phyloP scores from a whole-genome alignment of 1,140 invertebrate species.

The Fopius arisanus region DNA sequence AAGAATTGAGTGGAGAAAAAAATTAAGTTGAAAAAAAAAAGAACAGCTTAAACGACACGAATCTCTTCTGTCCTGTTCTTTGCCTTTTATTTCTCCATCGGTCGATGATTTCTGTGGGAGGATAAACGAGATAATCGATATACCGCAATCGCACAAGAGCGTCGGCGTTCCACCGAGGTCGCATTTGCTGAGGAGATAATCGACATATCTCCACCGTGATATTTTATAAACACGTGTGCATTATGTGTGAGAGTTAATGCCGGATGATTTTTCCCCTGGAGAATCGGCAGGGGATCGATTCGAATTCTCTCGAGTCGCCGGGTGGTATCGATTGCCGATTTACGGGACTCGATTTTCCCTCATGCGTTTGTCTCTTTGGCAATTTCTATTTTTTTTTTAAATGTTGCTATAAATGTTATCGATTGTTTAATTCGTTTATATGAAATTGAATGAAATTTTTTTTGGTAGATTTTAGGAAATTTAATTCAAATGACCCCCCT shows the following conservation, averaged over 20 bases:
- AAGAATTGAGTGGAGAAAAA: not conserved
- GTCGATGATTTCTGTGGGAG: slow-evolving; percentile 17
- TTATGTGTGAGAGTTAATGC: not conserved
- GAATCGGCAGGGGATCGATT: not conserved
- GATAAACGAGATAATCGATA: slow-evolving; percentile 21
- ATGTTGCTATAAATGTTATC: too few relatives aligned
- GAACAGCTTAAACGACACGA: slow-evolving; percentile 2
- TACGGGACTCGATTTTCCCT: too few relatives aligned
- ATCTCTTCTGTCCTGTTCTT: not conserved
- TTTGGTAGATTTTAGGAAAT: too few relatives aligned
- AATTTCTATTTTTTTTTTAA: too few relatives aligned
- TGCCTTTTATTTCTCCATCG: slow-evolving; percentile 14
- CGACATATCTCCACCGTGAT: not conserved
- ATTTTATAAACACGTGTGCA: slow-evolving; percentile 2
- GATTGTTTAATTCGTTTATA: too few relatives aligned
- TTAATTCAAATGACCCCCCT: too few relatives aligned
- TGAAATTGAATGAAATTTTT: too few relatives aligned
- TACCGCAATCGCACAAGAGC: slow-evolving; percentile 15
- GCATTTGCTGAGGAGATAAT: not conserved
- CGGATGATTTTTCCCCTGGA: not conserved
- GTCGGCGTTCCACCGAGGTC: slow-evolving; percentile 20
- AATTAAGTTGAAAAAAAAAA: not conserved
- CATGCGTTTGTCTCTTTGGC: too few relatives aligned
- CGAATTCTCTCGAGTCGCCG: not conserved
- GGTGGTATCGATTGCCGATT: not conserved